Base-by-base conservation (phyloP, 1,140 invertebrate genomes). In the Papilio machaon region DNA sequence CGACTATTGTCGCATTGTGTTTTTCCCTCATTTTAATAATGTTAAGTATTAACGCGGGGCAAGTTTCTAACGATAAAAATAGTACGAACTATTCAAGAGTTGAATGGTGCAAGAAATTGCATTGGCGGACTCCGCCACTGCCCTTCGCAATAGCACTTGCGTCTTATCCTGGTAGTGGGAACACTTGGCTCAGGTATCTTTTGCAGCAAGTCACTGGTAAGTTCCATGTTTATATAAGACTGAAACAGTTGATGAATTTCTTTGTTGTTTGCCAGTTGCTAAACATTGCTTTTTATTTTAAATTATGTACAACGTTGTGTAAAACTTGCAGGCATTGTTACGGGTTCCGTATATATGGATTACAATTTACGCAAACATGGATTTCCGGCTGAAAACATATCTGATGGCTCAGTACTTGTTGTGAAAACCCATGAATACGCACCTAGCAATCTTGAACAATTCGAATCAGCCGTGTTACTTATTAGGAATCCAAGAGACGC, bases 341-440 rank as follows among this genome's bases (percentile, higher is more conserved):
- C 97, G 6, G 97, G 97, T 23, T 97, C 97, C 80, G 96, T 97
- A n/a, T 98, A 97, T 91, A 97, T 97, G 95, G 97, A 98, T 86
- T 97, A 96, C 88, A 96, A 96, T 47, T 95, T 97, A 11, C 90
- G 96, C 78, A 95, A 96, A 84, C 96, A 97, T 84, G 97, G 97
- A 11, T 98, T 98, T 88, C 97, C 97, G 11, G 97, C 96, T 2
- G 97, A 98, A 90, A 97, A 96, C 86, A 94, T 97, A 2, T 95
- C 95, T 19, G 97, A 97, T 92, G 96, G 96, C n/a, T 97, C 97
- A n/a, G 97, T 96, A n/a, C 91, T 97, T 47, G 95, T 97, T 43
- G 97, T 98, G 15, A 98, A 98, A 94, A 98, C 97, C 2, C 97
- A 98, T 92, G 97, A 97, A 88, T 96, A 95, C 91, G 97, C 97